Evolutionary conservation across 2,113 vertebrate genomes (phyloP).

Genomic region (Ploceus nigricollis): DNA sequence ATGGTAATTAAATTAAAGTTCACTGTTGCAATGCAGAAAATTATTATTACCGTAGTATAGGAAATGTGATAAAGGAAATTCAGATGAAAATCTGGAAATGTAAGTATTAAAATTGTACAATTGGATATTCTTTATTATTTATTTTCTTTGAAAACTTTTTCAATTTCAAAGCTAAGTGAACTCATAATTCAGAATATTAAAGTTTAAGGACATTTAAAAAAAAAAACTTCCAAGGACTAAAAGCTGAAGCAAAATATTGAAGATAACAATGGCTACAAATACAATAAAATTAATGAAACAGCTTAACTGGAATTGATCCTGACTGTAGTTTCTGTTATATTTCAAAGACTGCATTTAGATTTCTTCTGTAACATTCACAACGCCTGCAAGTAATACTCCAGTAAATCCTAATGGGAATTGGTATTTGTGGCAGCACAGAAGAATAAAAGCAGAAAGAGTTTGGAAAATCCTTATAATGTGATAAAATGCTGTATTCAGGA

Average conservation of each 20-base stretch:
- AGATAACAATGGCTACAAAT: neutral
- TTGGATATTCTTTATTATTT: neutral
- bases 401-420: neutral
- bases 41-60: neutral
- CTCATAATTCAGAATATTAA: neutral
- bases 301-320: neutral
- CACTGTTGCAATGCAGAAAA: neutral
- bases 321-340: neutral
- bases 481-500: neutral
- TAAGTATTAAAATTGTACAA: neutral
- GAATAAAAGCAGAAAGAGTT: neutral
- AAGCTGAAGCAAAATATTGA: neutral
- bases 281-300: neutral
- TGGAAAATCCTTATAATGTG: neutral
- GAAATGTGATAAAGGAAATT: neutral
- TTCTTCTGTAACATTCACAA: neutral
- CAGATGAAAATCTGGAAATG: neutral
- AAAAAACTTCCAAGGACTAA: neutral
- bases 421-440: neutral
- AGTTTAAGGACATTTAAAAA: neutral
- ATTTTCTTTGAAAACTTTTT: neutral
- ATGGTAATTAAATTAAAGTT: slow-evolving; percentile 53
- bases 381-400: neutral
- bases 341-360: slow-evolving; percentile 15
- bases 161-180: neutral